Base-by-base conservation (phyloP, 2,797 vertebrate genomes). In the Gallinago stenura region DNA sequence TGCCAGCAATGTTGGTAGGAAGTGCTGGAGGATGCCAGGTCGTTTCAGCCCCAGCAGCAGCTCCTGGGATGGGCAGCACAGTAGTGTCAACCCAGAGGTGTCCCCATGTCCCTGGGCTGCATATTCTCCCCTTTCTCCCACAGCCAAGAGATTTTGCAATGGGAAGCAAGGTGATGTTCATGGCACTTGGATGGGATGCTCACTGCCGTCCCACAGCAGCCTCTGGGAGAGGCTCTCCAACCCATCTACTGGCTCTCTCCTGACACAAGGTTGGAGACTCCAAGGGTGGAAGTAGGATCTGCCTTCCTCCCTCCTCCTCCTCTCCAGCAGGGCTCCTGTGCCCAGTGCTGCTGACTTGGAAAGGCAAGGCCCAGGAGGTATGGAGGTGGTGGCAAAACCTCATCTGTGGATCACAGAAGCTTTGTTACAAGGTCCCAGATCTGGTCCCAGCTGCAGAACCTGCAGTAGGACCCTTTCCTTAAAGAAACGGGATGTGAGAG, bases 371-470 rank as follows among this genome's bases (percentile, higher is more conserved):
- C 4, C 45, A 53, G 41, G 30, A 33, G 11, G 7, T 6, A 20
- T 0, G 1, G 17, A 50, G 20, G 69, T 11, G 18, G 10, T 10
- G 8, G 22, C 5, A 71, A 50, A 92, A 10, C 37, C 37, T 86
- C 16, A 4, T 19, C 37, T 4, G 1, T 25, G 46, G 33, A 41
- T 28, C 0, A 2, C 17, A 15, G 58, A 24, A 58, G 12, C 33
- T 87, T 78, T 58, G 30, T 17, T 25, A 30, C 37, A 65, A 78
- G 14, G 31, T 46, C 33, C 21, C 28, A 65, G 5, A 35, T 71
- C 18, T 4, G 1, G 3, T 66, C 37, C 4, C 60, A 43, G 5
- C n/a, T 54, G 26, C 64, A 65, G 62, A 87, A 82, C 10, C 20
- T 65, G 54, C 43, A 66, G 10, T 12, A 20, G 39, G 26, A 94